Evolutionary conservation across 2,797 vertebrate genomes (phyloP).

Genomic region (Galagoides demidoff): DNA sequence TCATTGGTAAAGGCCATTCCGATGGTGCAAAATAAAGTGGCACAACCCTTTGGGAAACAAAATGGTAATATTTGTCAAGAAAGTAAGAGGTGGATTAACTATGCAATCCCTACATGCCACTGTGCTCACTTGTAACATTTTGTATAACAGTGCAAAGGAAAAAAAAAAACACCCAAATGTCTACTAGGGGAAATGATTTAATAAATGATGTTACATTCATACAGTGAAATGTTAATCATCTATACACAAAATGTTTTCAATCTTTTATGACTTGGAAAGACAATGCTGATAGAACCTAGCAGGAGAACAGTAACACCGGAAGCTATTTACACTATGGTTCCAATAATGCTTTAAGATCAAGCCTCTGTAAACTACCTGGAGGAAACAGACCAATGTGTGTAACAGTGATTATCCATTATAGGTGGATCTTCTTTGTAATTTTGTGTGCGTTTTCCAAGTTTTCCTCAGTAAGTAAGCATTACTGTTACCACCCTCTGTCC

Average conservation of each 20-base stretch:
- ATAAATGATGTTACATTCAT: background rate
- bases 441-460: slow-evolving; percentile 17
- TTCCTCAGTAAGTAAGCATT: background rate
- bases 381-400: background rate
- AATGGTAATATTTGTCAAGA: accelerated
- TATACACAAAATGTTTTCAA: background rate
- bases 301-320: background rate
- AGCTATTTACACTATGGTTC: background rate
- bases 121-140: background rate
- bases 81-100: background rate
- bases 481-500: background rate
- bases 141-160: background rate
- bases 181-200: background rate
- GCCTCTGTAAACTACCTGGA: background rate
- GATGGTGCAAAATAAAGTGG: background rate
- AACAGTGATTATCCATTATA: background rate
- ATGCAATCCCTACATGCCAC: background rate
- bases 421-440: background rate
- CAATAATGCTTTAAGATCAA: background rate
- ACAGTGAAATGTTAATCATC: background rate
- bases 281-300: background rate
- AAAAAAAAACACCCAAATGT: background rate
- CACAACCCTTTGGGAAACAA: background rate
- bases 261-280: background rate
- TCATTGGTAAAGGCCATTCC: background rate